Conservation (phyloP, 2,797 vertebrate genomes). For the Poeciliopsis presidionis region DNA sequence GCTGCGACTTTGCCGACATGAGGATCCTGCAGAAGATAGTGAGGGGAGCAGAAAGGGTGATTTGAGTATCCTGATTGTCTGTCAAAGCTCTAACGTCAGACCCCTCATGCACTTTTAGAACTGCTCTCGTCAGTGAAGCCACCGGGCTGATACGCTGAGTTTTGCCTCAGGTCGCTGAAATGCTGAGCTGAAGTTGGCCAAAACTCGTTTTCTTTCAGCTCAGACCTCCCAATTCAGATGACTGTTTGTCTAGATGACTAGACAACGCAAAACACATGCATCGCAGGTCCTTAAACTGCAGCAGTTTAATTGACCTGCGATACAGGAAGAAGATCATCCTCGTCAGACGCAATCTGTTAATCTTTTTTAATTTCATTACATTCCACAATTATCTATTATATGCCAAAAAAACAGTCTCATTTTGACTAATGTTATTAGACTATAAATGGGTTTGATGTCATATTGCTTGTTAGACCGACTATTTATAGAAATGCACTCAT, state of each 20-base stretch:
- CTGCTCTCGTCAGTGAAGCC: not conserved
- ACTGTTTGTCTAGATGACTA: not conserved
- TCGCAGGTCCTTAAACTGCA: not conserved
- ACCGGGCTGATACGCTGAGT: not conserved
- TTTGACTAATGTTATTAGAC: not conserved
- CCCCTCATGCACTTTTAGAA: not conserved
- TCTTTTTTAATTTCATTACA: not conserved
- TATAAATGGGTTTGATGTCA: not conserved
- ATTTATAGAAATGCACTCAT: not conserved
- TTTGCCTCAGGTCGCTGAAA: not conserved
- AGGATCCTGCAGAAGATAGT: not conserved
- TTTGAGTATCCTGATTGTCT: not conserved
- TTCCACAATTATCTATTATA: not conserved
- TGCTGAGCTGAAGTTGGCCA: not conserved
- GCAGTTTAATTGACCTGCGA: too few species aligned
- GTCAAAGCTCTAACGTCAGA: not conserved
- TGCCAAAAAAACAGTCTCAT: not conserved
- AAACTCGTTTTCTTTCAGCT: not conserved
- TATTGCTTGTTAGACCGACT: not conserved
- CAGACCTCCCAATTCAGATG: not conserved
- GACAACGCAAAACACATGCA: not conserved
- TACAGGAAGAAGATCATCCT: not conserved
- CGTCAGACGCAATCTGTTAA: not conserved
- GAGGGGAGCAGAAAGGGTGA: not conserved
- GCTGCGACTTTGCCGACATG: not conserved